A percentile compares a stretch with the other conserved stretches of the same genome.
Conservation (phyloP, 2,113 vertebrate genomes). For the Cavia porcellus region DNA sequence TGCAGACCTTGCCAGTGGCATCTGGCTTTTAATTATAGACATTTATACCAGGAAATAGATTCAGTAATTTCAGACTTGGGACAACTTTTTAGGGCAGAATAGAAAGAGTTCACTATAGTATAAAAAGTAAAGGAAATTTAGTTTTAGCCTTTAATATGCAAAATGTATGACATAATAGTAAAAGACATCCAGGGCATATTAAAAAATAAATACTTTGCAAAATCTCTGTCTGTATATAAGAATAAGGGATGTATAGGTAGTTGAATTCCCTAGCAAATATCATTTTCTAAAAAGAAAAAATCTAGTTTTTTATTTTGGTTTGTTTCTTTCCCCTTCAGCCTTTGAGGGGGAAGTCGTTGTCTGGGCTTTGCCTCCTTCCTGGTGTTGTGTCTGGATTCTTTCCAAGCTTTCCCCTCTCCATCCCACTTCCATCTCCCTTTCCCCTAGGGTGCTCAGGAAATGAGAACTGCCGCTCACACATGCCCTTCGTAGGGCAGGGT, state of each 20-base stretch:
- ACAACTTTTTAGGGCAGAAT: constrained; percentile 43
- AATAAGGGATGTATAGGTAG: constrained; percentile 76
- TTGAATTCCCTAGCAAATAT: constrained; percentile 56
- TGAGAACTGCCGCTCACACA: neutral
- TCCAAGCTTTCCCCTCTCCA: neutral
- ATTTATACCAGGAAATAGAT: constrained; percentile 30
- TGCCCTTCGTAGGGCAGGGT: constrained; percentile 32
- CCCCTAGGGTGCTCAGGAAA: neutral
- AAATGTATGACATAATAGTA: constrained; percentile 66
- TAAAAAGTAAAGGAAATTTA: constrained; percentile 76
- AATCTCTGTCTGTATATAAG: constrained; percentile 74
- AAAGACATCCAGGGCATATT: constrained; percentile 76
- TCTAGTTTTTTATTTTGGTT: constrained; percentile 61
- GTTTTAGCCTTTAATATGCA: constrained; percentile 66
- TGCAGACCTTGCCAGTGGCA: neutral
- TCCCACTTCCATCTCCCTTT: neutral
- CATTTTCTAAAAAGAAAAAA: constrained; percentile 48
- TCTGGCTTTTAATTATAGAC: constrained; percentile 42
- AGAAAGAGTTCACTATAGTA: constrained; percentile 67
- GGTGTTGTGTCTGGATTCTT: constrained; percentile 62
- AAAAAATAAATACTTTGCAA: constrained; percentile 82
- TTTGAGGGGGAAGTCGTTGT: constrained; percentile 26
- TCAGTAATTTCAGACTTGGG: constrained; percentile 47
- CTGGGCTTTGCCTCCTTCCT: constrained; percentile 42
- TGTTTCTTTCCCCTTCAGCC: constrained; percentile 45